Evolutionary conservation across 1,140 invertebrate species (phyloP).

Genomic region (Thaumetopoea pityocampa): DNA sequence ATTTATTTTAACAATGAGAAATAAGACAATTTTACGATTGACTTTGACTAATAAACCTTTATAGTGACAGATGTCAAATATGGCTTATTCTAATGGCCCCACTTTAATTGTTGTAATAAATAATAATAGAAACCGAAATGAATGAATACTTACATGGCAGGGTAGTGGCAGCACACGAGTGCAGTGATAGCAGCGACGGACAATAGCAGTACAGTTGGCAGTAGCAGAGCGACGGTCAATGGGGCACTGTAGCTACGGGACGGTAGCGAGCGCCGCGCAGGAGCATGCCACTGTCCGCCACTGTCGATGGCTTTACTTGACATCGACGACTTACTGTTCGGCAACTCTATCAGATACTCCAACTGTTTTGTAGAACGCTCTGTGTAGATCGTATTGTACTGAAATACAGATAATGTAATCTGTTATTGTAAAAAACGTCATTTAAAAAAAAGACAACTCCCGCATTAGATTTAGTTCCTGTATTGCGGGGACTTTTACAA

Average conservation of each 20-base stretch:
- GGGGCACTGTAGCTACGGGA: slow-evolving; percentile 83
- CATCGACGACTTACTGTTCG: slow-evolving; percentile 25
- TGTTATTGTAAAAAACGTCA: too few relatives aligned
- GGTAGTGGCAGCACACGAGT: slow-evolving; percentile 86
- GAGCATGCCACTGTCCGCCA: slow-evolving; percentile 72
- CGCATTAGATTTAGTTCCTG: too few relatives aligned
- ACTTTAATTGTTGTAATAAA: too few relatives aligned
- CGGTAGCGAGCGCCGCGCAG: slow-evolving; percentile 78
- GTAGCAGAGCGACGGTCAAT: slow-evolving; percentile 82
- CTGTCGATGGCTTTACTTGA: slow-evolving; percentile 18
- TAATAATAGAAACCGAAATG: too few relatives aligned
- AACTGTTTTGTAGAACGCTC: slow-evolving; percentile 41
- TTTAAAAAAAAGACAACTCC: too few relatives aligned
- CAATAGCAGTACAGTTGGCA: slow-evolving; percentile 82
- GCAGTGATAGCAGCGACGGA: slow-evolving; percentile 82
- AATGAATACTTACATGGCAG: slow-evolving; percentile 85
- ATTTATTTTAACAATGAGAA: too few relatives aligned
- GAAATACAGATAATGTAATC: slow-evolving; percentile 13
- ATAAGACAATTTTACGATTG: too few relatives aligned
- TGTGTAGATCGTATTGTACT: slow-evolving; percentile 65
- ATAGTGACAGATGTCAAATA: neutral
- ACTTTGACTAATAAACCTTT: too few relatives aligned
- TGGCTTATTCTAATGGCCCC: too few relatives aligned
- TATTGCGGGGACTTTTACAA: too few relatives aligned
- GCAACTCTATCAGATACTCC: slow-evolving; percentile 50